A percentile compares a stretch with the other conserved stretches of the same genome.
phyloP scores from a whole-genome alignment of 2,797 vertebrate genomes.

The Antennarius maculatus region DNA sequence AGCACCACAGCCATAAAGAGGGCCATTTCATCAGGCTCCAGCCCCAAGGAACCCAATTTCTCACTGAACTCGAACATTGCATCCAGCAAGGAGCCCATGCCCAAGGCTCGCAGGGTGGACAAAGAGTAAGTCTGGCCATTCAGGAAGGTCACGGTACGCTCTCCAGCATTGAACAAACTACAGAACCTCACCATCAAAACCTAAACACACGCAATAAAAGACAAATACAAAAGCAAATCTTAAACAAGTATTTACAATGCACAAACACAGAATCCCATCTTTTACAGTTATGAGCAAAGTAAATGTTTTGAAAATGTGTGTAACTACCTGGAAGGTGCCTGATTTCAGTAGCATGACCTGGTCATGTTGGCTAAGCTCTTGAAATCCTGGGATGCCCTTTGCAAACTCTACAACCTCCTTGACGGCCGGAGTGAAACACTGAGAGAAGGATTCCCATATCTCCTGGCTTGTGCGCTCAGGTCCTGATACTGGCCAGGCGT shows the following conservation, averaged over 20 bases:
- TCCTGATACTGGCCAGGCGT: conserved; percentile 80
- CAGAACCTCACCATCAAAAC: conserved; percentile 86
- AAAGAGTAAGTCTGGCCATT: conserved; percentile 83
- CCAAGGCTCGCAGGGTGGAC: conserved; percentile 72
- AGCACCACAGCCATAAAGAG: conserved; percentile 87
- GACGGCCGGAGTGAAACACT: conserved; percentile 86
- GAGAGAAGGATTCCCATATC: conserved; percentile 86
- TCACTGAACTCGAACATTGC: conserved; percentile 86
- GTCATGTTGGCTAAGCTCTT: conserved; percentile 84
- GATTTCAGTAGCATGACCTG: conserved; percentile 87
- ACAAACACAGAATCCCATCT: conserved; percentile 1
- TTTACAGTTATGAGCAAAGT: neutral
- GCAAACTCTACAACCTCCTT: conserved; percentile 87
- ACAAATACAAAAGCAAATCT: neutral
- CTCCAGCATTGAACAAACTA: conserved; percentile 81
- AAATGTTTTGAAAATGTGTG: neutral
- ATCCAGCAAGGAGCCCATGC: conserved; percentile 82
- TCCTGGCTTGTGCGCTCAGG: conserved; percentile 78
- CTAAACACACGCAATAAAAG: conserved; percentile 44
- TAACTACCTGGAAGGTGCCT: conserved; percentile 85
- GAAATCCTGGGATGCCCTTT: conserved; percentile 86
- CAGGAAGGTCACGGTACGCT: conserved; percentile 81
- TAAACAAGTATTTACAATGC: neutral
- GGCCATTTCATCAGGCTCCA: conserved; percentile 86
- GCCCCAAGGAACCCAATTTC: conserved; percentile 78